Percentiles rank a stretch among this genome's conserved stretches.
These are phyloP conservation scores for Amblyjoppa proteus DNA, from an alignment of 2,888 invertebrate species.

Conservation along the genomic window DNA sequence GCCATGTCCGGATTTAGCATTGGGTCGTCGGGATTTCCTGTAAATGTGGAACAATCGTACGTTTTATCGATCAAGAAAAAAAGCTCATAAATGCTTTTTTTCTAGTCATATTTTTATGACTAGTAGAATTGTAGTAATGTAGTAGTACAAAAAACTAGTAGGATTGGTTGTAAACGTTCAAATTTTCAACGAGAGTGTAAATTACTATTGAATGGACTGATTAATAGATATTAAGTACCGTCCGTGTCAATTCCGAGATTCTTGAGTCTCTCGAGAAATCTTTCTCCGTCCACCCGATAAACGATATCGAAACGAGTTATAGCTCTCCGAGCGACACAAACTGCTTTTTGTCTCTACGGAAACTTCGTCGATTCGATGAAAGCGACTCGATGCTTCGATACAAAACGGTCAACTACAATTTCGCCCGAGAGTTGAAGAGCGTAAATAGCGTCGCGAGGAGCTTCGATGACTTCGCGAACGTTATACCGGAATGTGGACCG, in stretches of 20 bases:
- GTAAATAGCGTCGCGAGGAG: conserved; percentile 1
- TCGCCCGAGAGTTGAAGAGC: conserved; percentile 62
- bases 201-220: background rate
- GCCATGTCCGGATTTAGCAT: conserved; percentile 82
- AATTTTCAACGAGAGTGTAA: background rate
- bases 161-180: background rate
- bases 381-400: conserved; percentile 75
- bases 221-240: background rate
- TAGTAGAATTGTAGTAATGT: too few relatives aligned
- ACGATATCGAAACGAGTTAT: conserved; percentile 70
- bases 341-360: background rate
- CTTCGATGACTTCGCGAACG: background rate
- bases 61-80: background rate
- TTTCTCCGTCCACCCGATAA: background rate
- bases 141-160: background rate
- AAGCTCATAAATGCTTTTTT: background rate
- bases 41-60: background rate
- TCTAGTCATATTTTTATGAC: background rate
- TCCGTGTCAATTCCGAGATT: background rate
- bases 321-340: conserved; percentile 64
- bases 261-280: background rate
- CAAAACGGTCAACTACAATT: conserved; percentile 77
- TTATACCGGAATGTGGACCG: background rate
- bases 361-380: conserved; percentile 63
- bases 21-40: conserved; percentile 82